Conservation (phyloP, 2,113 vertebrate species). For the Periophthalmus modestus region DNA sequence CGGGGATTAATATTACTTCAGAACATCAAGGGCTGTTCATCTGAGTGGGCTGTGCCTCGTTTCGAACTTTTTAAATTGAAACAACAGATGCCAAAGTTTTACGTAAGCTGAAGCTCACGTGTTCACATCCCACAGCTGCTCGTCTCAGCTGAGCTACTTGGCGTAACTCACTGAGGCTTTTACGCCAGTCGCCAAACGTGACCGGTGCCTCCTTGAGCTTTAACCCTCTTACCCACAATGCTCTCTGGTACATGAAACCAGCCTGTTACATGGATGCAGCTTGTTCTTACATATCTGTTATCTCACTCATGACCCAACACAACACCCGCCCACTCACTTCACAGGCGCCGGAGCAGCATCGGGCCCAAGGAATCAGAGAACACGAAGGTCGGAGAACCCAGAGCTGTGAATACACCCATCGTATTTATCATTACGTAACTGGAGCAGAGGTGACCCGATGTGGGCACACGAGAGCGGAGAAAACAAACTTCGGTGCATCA, state of each 20-base stretch:
- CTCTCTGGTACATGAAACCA: slow-evolving; percentile 38
- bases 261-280: slow-evolving; percentile 15
- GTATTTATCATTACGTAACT: slow-evolving; percentile 48
- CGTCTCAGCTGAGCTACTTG: not conserved
- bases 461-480: not conserved
- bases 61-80: not conserved
- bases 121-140: not conserved
- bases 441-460: not conserved
- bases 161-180: not conserved
- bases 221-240: slow-evolving; percentile 43
- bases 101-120: no score
- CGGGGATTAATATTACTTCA: not conserved
- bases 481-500: not conserved
- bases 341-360: slow-evolving; percentile 46
- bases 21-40: not conserved
- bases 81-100: not conserved
- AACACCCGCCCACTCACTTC: slow-evolving; percentile 57
- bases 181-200: no score
- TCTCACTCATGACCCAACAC: slow-evolving; percentile 47
- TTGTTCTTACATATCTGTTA: slow-evolving; percentile 46
- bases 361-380: slow-evolving; percentile 45
- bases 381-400: slow-evolving; percentile 48
- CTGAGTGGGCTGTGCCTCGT: not conserved
- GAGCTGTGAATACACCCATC: slow-evolving; percentile 46
- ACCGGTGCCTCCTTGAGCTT: slow-evolving; percentile 54